Evolutionary conservation across 1,140 invertebrate species (phyloP), one percentile per base, ranked within the genome.

Genomic region (Drosophila nigrodunni): DNA sequence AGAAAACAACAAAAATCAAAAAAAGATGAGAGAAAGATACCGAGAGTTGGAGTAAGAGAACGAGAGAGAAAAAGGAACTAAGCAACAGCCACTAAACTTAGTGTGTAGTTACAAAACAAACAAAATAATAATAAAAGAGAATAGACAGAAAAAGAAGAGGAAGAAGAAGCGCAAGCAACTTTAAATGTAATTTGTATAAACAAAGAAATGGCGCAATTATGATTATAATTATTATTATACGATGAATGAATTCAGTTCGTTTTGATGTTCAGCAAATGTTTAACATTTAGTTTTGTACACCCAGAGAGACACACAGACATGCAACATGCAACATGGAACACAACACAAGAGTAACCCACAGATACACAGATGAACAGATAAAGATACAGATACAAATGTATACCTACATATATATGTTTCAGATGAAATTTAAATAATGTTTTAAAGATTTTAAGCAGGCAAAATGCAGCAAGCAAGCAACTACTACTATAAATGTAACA

Each of bases 401-500:
- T 80, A 88, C 80, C 61, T 30, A 30, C 25, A 30, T 30, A 30
- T 74, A 80, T 55, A 89, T 88, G 74, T 89, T 89, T 89, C 78
- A 85, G 78, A 90, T 89, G 44, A 85, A 89, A 85, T 89, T 89
- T 89, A 81, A 81, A 81, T 85, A 72, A 82, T 81, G 80, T 85
- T 90, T 88, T 85, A 85, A 85, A 76, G 85, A 89, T 85, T 89
- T 89, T 85, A 90, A 85, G 85, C 85, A 81, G 62, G 72, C 74
- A 89, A 83, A 72, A 85, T 89, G 47, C 47, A 52, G 30, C 50
- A 52, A 30, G 13, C 39, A 49, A 30, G 50, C 50, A 88, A 91
- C 89, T 91, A 91, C 88, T 91, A 91, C 90, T 91, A 91, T 91
- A 92, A 91, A 90, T 91, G 90, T 90, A 92, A 92, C 90, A 92